phyloP scores from a whole-genome alignment of 2,113 vertebrate genomes.

The Burhinus oedicnemus region DNA sequence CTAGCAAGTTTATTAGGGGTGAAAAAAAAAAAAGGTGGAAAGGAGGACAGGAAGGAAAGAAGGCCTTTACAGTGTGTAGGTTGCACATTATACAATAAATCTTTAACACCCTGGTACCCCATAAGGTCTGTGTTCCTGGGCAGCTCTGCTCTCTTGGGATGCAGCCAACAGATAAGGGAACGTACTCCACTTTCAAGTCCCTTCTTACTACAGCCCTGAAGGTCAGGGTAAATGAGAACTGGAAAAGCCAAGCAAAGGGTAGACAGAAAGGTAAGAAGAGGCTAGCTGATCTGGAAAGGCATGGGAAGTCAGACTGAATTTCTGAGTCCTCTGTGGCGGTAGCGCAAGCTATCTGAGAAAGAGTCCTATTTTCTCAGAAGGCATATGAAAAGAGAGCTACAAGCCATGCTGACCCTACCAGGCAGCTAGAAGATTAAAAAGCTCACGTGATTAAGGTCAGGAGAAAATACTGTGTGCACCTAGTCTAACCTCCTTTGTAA shows the following conservation, averaged over 20 bases:
- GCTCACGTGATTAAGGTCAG: background rate
- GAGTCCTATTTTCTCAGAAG: background rate
- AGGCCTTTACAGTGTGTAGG: background rate
- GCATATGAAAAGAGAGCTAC: background rate
- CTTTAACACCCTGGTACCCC: background rate
- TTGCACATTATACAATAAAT: background rate
- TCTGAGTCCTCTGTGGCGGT: background rate
- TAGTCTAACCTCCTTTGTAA: background rate
- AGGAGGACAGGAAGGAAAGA: background rate
- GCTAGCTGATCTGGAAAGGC: background rate
- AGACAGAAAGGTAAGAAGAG: background rate
- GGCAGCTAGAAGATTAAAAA: background rate
- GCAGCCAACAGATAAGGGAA: constrained; percentile 14
- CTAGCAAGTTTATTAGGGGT: background rate
- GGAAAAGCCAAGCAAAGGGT: background rate
- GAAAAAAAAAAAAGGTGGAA: background rate
- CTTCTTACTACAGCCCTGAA: background rate
- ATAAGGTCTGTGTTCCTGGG: background rate
- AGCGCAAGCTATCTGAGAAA: background rate
- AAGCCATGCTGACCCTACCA: background rate
- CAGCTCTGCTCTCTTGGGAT: background rate
- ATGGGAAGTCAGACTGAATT: background rate
- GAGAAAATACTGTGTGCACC: background rate
- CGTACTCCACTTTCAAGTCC: background rate
- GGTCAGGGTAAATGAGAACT: background rate